phyloP scores from a whole-genome alignment of 2,888 invertebrate genomes.

The Priocnemis perturbator region DNA sequence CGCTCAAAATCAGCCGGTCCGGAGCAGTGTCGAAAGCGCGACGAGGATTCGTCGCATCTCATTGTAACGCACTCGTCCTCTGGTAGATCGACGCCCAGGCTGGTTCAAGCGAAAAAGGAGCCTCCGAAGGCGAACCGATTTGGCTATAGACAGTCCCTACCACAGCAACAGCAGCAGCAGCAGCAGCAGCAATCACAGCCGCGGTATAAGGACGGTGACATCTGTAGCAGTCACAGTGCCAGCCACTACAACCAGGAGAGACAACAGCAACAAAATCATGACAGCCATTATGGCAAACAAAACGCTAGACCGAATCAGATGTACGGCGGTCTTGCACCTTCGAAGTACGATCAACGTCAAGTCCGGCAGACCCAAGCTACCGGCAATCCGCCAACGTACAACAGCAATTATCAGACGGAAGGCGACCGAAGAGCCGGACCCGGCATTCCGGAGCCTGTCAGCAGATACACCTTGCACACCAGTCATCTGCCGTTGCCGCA shows the following conservation, averaged over 20 bases:
- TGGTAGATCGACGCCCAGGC: slow-evolving; percentile 81
- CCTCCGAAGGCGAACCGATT: slow-evolving; percentile 83
- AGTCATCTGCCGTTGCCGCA: slow-evolving; percentile 87
- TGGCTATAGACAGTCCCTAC: slow-evolving; percentile 82
- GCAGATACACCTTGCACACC: slow-evolving; percentile 82
- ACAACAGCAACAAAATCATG: slow-evolving; percentile 58
- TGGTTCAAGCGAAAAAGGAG: slow-evolving; percentile 82
- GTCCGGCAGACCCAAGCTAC: neutral
- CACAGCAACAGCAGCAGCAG: too few species aligned
- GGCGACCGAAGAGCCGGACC: slow-evolving; percentile 46
- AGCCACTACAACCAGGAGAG: slow-evolving; percentile 77
- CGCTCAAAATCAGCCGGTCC: slow-evolving; percentile 75
- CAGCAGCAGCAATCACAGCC: slow-evolving; percentile 65
- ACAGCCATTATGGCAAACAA: slow-evolving; percentile 34
- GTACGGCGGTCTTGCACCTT: slow-evolving; percentile 69
- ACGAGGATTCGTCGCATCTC: slow-evolving; percentile 65
- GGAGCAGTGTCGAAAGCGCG: slow-evolving; percentile 75
- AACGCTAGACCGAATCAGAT: slow-evolving; percentile 51
- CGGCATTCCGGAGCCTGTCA: slow-evolving; percentile 69
- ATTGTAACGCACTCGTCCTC: slow-evolving; percentile 73
- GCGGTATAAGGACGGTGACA: slow-evolving; percentile 82
- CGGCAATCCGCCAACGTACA: neutral
- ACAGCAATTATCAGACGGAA: slow-evolving; percentile 11
- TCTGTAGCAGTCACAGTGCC: slow-evolving; percentile 76
- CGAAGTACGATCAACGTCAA: slow-evolving; percentile 55